Percentiles rank a stretch among this genome's conserved stretches.
Evolutionary conservation across 1,140 invertebrate genomes (phyloP).

Genomic region (Nymphalis io): DNA sequence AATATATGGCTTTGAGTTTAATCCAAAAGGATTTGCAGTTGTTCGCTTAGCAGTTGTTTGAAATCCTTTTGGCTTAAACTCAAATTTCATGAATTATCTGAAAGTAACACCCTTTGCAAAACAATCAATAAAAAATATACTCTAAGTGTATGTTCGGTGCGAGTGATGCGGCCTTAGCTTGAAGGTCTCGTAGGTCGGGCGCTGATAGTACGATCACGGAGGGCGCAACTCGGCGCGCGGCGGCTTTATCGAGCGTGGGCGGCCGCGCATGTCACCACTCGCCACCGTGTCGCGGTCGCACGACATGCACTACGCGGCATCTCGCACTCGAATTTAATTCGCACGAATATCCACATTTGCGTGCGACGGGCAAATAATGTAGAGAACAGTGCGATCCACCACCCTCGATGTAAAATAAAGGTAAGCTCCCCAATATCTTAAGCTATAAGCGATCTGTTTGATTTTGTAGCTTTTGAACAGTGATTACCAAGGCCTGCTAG

Average conservation of each 20-base stretch:
- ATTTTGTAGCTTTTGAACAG: slow-evolving; percentile 6
- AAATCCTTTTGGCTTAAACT: too few relatives aligned
- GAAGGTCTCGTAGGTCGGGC: slow-evolving; percentile 6
- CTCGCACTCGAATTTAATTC: slow-evolving; percentile 47
- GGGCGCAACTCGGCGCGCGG: slow-evolving; percentile 44
- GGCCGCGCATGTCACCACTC: slow-evolving; percentile 61
- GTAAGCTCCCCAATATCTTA: slow-evolving; percentile 39
- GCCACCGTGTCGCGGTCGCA: slow-evolving; percentile 39
- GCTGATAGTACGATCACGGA: slow-evolving; percentile 15
- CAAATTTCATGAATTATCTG: background rate
- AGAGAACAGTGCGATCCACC: slow-evolving; percentile 44
- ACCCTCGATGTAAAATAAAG: slow-evolving; percentile 50
- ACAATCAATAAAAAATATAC: slow-evolving; percentile 6
- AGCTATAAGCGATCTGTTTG: background rate
- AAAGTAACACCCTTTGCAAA: background rate
- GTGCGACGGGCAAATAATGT: slow-evolving; percentile 55
- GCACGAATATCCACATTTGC: slow-evolving; percentile 43
- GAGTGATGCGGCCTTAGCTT: slow-evolving; percentile 5
- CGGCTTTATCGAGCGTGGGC: slow-evolving; percentile 73
- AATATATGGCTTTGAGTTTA: too few relatives aligned
- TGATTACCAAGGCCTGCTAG: slow-evolving; percentile 3
- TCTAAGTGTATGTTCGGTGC: background rate
- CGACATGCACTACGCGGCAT: slow-evolving; percentile 56
- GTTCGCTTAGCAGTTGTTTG: too few relatives aligned
- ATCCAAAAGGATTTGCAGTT: too few relatives aligned